Percentiles rank a stretch among this genome's conserved stretches.
Conservation (phyloP, 2,797 vertebrate species). For the Sparidentex hasta region DNA sequence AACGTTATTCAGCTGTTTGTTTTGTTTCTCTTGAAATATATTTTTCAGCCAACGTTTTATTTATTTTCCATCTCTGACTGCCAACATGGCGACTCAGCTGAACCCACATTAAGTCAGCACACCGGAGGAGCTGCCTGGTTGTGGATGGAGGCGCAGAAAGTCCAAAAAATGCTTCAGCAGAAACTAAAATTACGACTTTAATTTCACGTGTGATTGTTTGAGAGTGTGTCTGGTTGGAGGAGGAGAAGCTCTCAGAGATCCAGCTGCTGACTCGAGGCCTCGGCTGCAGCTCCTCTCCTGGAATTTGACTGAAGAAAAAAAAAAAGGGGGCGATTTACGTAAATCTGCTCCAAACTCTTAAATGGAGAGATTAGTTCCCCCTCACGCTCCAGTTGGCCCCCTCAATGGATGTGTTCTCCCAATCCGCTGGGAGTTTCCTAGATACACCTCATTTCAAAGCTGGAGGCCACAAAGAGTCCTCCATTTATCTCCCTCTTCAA, state of each 20-base stretch:
- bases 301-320: conserved; percentile 76
- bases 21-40: neutral
- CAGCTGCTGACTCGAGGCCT: neutral
- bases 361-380: conserved; percentile 93
- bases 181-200: conserved; percentile 3
- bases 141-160: neutral
- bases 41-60: neutral
- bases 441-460: conserved; percentile 87
- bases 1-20: too few species aligned
- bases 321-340: conserved; percentile 77
- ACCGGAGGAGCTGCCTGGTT: neutral
- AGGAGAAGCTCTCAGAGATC: too few species aligned
- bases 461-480: conserved; percentile 42
- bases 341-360: conserved; percentile 93
- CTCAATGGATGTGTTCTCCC: conserved; percentile 89
- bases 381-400: conserved; percentile 92
- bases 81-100: neutral
- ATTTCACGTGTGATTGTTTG: conserved; percentile 4
- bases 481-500: conserved; percentile 58
- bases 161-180: neutral
- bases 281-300: conserved; percentile 35
- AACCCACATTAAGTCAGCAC: neutral
- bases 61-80: conserved; percentile 4
- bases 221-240: conserved; percentile 1
- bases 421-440: conserved; percentile 89